Conservation (phyloP, 1,140 invertebrate species). For the Platorchestia sp. region DNA sequence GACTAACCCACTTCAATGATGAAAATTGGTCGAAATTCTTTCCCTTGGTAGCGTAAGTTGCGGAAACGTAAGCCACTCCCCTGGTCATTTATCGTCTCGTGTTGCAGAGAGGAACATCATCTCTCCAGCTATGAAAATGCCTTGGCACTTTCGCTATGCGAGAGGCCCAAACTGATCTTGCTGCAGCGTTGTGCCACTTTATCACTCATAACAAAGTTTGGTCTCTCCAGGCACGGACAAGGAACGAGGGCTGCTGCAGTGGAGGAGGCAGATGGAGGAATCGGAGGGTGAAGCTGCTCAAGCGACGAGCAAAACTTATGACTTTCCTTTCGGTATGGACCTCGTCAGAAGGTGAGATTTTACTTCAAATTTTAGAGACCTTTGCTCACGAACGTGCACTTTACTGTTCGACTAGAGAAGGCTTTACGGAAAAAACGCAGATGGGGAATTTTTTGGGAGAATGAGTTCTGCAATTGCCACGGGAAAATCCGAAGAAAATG, state of each 20-base stretch:
- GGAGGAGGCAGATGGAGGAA: not conserved
- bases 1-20: too few species aligned
- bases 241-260: slow-evolving; percentile 29
- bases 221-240: slow-evolving; percentile 17
- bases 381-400: not conserved
- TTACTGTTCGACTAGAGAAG: too few species aligned
- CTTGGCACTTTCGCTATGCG: not conserved
- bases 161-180: not conserved
- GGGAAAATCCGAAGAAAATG: not conserved
- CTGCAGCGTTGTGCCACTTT: not conserved
- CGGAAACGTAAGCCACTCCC: not conserved
- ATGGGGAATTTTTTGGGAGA: too few species aligned
- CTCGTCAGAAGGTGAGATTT: slow-evolving; percentile 46
- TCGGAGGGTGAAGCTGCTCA: not conserved
- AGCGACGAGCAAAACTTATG: slow-evolving; percentile 1
- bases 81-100: not conserved
- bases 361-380: not conserved
- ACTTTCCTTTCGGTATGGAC: slow-evolving; percentile 42
- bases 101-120: not conserved
- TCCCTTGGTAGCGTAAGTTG: not conserved
- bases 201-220: not conserved
- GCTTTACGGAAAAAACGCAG: too few species aligned
- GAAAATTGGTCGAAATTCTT: not conserved
- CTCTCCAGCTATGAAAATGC: not conserved
- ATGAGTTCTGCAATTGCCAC: too few species aligned